A percentile compares a stretch with the other conserved stretches of the same genome.
phyloP scores from a whole-genome alignment of 2,113 vertebrate species.

The Anser brachyrhynchus region DNA sequence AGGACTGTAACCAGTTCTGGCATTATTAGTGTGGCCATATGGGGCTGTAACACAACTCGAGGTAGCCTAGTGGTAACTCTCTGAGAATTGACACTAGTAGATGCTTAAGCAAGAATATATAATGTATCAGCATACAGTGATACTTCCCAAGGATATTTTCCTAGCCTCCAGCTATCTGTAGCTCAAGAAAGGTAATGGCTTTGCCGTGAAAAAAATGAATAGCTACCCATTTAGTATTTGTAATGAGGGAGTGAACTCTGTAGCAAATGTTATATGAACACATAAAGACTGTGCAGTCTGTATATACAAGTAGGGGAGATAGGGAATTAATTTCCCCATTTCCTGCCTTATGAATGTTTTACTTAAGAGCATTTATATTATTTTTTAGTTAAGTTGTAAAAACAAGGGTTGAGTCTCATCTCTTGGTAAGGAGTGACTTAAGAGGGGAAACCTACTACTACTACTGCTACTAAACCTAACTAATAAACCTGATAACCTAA shows the following conservation, averaged over 20 bases:
- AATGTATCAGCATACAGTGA: background rate
- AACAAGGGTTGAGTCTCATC: background rate
- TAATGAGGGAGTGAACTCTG: background rate
- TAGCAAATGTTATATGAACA: background rate
- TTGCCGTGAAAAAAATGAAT: background rate
- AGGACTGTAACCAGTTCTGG: background rate
- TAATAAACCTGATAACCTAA: no score
- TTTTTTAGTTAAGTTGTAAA: background rate
- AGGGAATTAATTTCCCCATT: background rate
- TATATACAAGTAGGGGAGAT: background rate
- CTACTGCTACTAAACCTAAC: background rate
- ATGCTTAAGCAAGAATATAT: background rate
- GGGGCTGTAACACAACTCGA: background rate
- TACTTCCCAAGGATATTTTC: background rate
- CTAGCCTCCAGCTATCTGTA: background rate
- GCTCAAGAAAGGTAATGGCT: background rate
- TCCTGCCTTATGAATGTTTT: background rate
- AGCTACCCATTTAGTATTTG: background rate
- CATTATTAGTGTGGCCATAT: background rate
- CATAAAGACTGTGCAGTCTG: background rate
- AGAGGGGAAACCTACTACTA: background rate
- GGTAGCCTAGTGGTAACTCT: rapidly evolving
- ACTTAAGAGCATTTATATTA: background rate
- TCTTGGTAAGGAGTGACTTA: background rate
- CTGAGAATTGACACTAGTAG: background rate